Percentiles rank a stretch among this genome's conserved stretches.
These are phyloP conservation scores for Proales similis DNA, from an alignment of 1,140 invertebrate genomes.

Conservation along the genomic window DNA sequence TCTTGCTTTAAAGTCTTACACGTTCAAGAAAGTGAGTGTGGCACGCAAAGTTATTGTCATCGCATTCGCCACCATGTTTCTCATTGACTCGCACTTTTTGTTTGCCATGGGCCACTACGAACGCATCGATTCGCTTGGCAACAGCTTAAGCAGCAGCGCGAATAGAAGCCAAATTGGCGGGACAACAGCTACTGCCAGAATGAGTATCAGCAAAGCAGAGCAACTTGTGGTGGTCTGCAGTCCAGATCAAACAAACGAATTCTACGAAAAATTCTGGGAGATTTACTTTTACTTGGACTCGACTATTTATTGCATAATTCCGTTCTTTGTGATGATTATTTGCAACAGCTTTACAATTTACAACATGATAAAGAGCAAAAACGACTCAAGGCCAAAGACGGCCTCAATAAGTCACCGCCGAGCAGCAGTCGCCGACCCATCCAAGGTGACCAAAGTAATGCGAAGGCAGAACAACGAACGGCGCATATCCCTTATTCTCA, in stretches of 20 bases:
- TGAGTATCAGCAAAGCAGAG: too few relatives aligned
- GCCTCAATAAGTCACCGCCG: too few relatives aligned
- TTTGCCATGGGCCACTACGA: constrained; percentile 1
- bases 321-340: constrained; percentile 28
- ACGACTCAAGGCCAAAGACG: constrained; percentile 5
- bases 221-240: too few relatives aligned
- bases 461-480: too few relatives aligned
- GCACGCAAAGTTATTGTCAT: constrained; percentile 18
- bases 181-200: too few relatives aligned
- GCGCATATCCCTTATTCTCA: constrained; percentile 28
- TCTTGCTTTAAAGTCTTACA: constrained; percentile 16
- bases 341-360: constrained; percentile 24
- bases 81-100: constrained; percentile 30
- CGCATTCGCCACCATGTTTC: neutral
- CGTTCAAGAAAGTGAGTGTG: constrained; percentile 20
- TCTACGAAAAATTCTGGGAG: constrained; percentile 4
- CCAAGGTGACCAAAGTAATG: too few relatives aligned
- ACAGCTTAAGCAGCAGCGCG: neutral
- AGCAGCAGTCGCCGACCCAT: too few relatives aligned
- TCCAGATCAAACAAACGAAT: neutral
- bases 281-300: constrained; percentile 32
- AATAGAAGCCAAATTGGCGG: neutral
- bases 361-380: constrained; percentile 18
- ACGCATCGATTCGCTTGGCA: too few relatives aligned
- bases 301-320: constrained; percentile 19